Percentiles rank a stretch among this genome's conserved stretches.
These are phyloP conservation scores for Yoshiicerus persimilis DNA, from an alignment of 1,140 invertebrate species.

Conservation along the genomic window DNA sequence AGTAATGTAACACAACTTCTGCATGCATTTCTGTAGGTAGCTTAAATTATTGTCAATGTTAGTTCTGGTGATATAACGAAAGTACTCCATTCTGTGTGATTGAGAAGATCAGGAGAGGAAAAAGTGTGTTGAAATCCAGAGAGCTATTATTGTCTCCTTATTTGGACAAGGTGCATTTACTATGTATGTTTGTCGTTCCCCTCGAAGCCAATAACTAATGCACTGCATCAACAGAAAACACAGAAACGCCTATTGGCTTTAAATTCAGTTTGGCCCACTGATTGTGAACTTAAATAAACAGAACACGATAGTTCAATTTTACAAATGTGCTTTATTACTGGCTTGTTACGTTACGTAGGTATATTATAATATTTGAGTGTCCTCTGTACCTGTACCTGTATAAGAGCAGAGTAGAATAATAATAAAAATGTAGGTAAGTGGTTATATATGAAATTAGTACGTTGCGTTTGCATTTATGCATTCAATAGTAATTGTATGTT, in stretches of 20 bases:
- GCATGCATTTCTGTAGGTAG: neutral
- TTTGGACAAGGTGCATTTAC: neutral
- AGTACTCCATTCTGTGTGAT: neutral
- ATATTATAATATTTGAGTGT: neutral
- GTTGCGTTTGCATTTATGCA: neutral
- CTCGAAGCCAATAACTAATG: neutral
- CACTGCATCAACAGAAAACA: neutral
- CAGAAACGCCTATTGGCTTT: neutral
- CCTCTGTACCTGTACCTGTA: no score
- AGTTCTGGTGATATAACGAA: neutral
- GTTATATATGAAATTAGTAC: no score
- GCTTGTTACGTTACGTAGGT: neutral
- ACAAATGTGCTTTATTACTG: neutral
- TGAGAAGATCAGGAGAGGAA: neutral
- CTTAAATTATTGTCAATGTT: neutral
- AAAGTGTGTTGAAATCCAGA: neutral
- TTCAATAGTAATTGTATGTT: neutral
- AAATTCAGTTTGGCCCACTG: neutral
- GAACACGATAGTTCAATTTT: neutral
- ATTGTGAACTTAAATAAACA: neutral
- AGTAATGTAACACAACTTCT: neutral
- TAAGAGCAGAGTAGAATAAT: no score
- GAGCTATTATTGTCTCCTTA: neutral
- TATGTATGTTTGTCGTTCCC: neutral
- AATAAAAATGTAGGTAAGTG: neutral